Base-by-base conservation (phyloP, 2,113 vertebrate genomes). In the Amblyopsis rosae region DNA sequence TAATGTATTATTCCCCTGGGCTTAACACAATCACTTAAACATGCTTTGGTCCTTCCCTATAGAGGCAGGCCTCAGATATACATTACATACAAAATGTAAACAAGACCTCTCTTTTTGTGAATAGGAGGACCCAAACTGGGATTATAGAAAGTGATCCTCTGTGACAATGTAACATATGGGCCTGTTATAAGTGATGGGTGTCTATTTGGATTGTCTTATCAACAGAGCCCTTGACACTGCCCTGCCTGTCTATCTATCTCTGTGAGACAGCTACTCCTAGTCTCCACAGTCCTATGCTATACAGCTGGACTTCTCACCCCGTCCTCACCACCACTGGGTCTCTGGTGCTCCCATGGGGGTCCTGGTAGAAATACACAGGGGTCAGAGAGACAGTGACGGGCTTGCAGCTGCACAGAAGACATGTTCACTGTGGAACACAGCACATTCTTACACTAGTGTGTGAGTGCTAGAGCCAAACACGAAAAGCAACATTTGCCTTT, bases 371-470 rank as follows among this genome's bases (percentile, higher is more conserved):
- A 32, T 58, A 62, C 9, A 66, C 33, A 50, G 11, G 57, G 59
- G 49, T 54, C 41, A 47, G 51, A 49, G 8, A 54, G 11, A 62
- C 72, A 32, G 48, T 16, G 75, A 67, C 17, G 0, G 60, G 50
- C 53, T 60, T 67, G 45, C 72, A 76, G 70, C 72, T 79, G 81
- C 65, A 54, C 12, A 56, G 61, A 72, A 72, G 55, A 59, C 57
- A 15, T 41, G 7, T 7, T 41, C 35, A 41, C 35, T 8, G 35
- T 41, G 35, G 35, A 41, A 5, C 7, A 7, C 35, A 41, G 5
- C 7, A 7, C 35, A 41, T 41, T 41, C 35, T 41, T 6, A 41
- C 35, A 41, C 7, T 26, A 26, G 26, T 26, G 26, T 26, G 26
- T 33, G 61, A 65, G 62, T 67, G 62, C 72, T 32, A 62, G 16